Evolutionary conservation across 2,113 vertebrate genomes (phyloP).

Genomic region (Struthidea cinerea): DNA sequence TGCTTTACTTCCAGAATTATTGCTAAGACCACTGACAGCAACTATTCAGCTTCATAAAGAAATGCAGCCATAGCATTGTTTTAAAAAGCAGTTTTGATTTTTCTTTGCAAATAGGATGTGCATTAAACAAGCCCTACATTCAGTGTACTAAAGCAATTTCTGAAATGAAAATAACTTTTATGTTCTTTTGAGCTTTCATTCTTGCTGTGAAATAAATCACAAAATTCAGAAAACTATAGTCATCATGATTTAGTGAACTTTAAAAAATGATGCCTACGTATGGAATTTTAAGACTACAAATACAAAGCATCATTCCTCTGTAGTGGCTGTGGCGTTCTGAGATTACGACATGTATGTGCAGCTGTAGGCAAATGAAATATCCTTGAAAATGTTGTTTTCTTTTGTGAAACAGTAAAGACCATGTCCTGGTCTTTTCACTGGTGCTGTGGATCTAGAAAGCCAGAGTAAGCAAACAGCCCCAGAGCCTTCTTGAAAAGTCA

Average conservation of each 20-base stretch:
- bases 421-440: not conserved
- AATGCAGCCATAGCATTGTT: not conserved
- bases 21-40: not conserved
- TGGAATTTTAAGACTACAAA: not conserved
- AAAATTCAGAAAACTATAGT: not conserved
- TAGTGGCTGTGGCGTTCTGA: not conserved
- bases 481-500: not conserved
- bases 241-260: not conserved
- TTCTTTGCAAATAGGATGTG: not conserved
- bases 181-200: not conserved
- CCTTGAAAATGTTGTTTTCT: not conserved
- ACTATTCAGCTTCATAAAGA: not conserved
- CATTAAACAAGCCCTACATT: not conserved
- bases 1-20: conserved; percentile 20
- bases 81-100: not conserved
- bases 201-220: not conserved
- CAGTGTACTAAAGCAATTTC: not conserved
- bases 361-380: not conserved
- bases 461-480: not conserved
- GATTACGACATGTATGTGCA: not conserved
- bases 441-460: not conserved
- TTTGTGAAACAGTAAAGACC: not conserved
- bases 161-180: not conserved
- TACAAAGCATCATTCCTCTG: not conserved
- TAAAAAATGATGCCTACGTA: not conserved